Evolutionary conservation across 2,113 vertebrate genomes (phyloP).

Genomic region (Hippotragus niger): DNA sequence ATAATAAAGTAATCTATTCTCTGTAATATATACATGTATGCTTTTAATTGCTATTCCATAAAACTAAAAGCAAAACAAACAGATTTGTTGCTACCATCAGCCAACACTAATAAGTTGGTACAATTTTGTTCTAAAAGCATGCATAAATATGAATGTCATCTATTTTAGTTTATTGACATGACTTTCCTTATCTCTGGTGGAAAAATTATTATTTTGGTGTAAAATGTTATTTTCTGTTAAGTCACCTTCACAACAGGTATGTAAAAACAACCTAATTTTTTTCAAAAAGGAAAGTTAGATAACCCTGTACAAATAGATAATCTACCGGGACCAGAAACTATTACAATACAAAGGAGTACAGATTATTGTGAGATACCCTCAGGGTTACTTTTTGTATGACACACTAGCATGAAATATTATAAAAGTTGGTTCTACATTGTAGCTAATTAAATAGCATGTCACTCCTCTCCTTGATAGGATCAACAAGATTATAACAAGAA

Average conservation of each 20-base stretch:
- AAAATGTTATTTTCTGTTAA: not conserved
- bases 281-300: not conserved
- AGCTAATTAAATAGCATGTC: not conserved
- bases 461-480: not conserved
- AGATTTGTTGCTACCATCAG: not conserved
- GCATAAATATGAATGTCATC: not conserved
- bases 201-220: not conserved
- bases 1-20: not conserved
- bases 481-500: not conserved
- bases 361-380: not conserved
- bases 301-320: not conserved
- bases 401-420: not conserved
- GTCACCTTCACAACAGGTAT: not conserved
- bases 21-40: not conserved
- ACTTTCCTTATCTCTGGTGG: not conserved
- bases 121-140: not conserved
- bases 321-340: not conserved
- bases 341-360: not conserved
- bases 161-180: not conserved
- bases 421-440: not conserved
- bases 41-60: not conserved
- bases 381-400: not conserved
- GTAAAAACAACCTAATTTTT: not conserved
- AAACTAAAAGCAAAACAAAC: not conserved
- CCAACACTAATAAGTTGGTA: not conserved